These are phyloP conservation scores for Microctenopoma stevenorrisi DNA, from an alignment of 2,797 vertebrate species.

Conservation along the genomic window DNA sequence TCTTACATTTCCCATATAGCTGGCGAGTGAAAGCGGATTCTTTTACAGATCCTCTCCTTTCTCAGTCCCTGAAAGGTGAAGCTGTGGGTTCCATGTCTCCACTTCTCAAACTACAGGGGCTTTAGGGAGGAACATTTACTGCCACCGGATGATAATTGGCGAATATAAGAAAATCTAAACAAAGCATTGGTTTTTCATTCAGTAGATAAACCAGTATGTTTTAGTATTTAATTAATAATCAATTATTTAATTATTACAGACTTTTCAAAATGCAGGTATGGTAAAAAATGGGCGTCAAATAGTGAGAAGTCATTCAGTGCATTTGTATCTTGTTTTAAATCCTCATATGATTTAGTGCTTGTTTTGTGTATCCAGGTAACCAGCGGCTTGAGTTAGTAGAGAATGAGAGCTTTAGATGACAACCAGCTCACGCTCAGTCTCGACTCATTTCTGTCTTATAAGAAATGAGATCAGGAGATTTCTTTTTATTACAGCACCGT, in stretches of 20 bases:
- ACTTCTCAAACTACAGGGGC: conserved; percentile 21
- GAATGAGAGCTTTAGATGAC: not conserved
- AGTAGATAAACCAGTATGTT: not conserved
- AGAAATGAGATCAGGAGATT: not conserved
- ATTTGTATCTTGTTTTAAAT: not conserved
- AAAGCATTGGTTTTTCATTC: conserved; percentile 4
- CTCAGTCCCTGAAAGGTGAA: conserved; percentile 50
- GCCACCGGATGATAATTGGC: conserved; percentile 12
- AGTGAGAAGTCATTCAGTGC: not conserved
- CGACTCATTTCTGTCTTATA: not conserved
- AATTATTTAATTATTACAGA: no score
- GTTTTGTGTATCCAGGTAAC: not conserved
- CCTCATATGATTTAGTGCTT: not conserved
- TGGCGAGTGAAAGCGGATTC: conserved; percentile 61
- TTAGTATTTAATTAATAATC: no score
- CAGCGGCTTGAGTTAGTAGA: not conserved
- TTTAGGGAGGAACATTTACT: conserved; percentile 24
- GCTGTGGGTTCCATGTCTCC: conserved; percentile 39
- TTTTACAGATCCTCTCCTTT: conserved; percentile 45
- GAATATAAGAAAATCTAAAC: conserved; percentile 26
- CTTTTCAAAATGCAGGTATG: no score
- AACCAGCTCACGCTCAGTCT: not conserved
- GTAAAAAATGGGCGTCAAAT: not conserved
- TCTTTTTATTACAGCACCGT: conserved; percentile 3
- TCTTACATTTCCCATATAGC: conserved; percentile 59